phyloP scores from a whole-genome alignment of 2,888 invertebrate genomes.

The Tenthredo livida region DNA sequence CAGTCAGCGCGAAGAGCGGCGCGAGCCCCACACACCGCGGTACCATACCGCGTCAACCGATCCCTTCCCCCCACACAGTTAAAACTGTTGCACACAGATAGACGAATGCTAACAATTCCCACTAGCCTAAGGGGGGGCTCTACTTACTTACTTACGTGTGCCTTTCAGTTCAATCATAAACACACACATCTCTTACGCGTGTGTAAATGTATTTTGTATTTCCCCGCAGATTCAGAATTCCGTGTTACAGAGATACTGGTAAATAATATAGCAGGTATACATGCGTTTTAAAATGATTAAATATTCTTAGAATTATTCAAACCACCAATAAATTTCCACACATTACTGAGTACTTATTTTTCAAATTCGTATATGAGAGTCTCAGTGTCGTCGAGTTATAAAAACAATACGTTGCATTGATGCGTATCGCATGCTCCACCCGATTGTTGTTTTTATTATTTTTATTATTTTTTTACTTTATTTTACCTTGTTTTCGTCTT shows the following conservation, averaged over 20 bases:
- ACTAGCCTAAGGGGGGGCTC: background rate
- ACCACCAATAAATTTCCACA: background rate
- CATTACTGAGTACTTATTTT: background rate
- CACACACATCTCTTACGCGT: background rate
- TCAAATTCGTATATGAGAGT: background rate
- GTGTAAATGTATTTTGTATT: background rate
- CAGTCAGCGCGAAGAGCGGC: constrained; percentile 67
- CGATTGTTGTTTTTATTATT: too few relatives aligned
- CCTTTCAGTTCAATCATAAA: constrained; percentile 34
- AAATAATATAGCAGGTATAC: too few relatives aligned
- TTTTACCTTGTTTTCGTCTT: background rate
- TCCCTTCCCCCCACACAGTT: background rate
- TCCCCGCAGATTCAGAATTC: background rate
- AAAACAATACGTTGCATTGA: background rate
- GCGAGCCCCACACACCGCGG: constrained; percentile 29
- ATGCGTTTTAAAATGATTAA: background rate
- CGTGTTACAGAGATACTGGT: background rate
- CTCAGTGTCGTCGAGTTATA: background rate
- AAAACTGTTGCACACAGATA: background rate
- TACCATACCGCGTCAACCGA: constrained; percentile 14
- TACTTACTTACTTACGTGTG: constrained; percentile 10
- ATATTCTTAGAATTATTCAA: background rate
- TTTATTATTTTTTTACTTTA: background rate
- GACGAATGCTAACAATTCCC: constrained; percentile 17
- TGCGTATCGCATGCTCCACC: background rate